Base-by-base conservation (phyloP, 1,140 invertebrate species). In the Diuraphis noxia region DNA sequence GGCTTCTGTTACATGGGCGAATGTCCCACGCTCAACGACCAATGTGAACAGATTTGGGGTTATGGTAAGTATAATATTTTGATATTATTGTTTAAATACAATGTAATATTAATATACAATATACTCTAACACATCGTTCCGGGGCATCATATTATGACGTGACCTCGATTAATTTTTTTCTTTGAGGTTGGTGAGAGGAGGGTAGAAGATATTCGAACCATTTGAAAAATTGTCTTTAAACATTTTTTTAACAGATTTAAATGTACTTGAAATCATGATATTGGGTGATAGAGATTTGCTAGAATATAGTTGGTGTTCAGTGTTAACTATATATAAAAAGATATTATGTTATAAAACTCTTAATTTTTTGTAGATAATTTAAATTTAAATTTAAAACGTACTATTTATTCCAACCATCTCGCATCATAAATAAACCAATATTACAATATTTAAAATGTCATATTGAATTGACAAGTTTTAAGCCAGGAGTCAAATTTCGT, bases 41-140 rank as follows among this genome's bases (percentile, higher is more conserved):
- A 99, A 93, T 99, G 98, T 94, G 96, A 97, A 93, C 95, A 96
- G 90, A 97, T 99, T 92, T 99, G 98, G 98, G 98, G 98, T 21
- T 96, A 96, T 93, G 94, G 95, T 95, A 93, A 93, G 93, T 92
- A 38, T 40, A 79, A 34, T 25, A 79, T 36, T 34, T 34, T 34
- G 19, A 19, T 21, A 77, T 10, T 72, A 30, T n/a, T 21, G 19
- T 49, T 49, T 49, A 3, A 63, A 13, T 10, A n/a, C 10, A 72
- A n/a, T 72, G 17, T n/a, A 72, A 72, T n/a, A n/a, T n/a, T 17
- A 25, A 52, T 23, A 25, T 8, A 25, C 25, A 8, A 13, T n/a
- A 72, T 63, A n/a, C 30, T 63, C 30, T 13, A n/a, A 72, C 0
- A 5, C 13, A 1, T 63, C 9, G 4, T 17, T 17, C 30, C 13